Conservation (phyloP, 2,888 invertebrate species). For the Drosophila quinaria region DNA sequence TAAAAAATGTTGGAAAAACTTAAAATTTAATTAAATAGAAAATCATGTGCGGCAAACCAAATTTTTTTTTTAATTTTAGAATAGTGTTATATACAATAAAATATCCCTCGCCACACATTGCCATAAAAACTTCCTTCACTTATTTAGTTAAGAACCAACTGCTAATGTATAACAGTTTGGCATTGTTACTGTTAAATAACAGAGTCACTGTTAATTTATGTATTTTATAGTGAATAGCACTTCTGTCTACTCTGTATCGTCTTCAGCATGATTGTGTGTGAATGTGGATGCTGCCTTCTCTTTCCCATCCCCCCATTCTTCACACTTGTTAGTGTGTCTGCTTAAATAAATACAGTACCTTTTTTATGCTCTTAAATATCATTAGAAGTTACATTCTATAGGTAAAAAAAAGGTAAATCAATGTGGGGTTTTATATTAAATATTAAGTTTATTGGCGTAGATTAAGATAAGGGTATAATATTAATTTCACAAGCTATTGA, state of each 20-base stretch:
- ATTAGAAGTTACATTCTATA: conserved; percentile 70
- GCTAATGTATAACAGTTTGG: conserved; percentile 27
- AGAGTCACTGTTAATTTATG: conserved; percentile 3
- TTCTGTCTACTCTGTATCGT: too few relatives aligned
- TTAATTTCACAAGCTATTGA: too few relatives aligned
- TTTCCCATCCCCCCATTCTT: neutral
- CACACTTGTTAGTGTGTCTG: conserved; percentile 54
- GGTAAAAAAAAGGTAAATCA: too few relatives aligned
- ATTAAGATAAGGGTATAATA: too few relatives aligned
- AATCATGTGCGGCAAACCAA: too few relatives aligned
- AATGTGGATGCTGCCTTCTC: neutral
- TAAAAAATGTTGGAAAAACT: too few relatives aligned
- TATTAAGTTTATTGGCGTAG: too few relatives aligned
- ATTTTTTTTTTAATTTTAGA: too few relatives aligned
- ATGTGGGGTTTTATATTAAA: too few relatives aligned
- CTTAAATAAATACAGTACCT: conserved; percentile 66
- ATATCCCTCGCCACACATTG: too few relatives aligned
- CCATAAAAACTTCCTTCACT: neutral
- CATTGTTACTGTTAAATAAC: conserved; percentile 12
- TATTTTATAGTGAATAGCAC: neutral
- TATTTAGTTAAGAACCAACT: conserved; percentile 1
- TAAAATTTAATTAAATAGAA: too few relatives aligned
- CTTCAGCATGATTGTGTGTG: conserved; percentile 39
- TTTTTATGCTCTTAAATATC: conserved; percentile 82
- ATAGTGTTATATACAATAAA: too few relatives aligned